A percentile compares a stretch with the other conserved stretches of the same genome.
phyloP scores from a whole-genome alignment of 2,888 invertebrate species.

The Hydroisotoma schaefferi region DNA sequence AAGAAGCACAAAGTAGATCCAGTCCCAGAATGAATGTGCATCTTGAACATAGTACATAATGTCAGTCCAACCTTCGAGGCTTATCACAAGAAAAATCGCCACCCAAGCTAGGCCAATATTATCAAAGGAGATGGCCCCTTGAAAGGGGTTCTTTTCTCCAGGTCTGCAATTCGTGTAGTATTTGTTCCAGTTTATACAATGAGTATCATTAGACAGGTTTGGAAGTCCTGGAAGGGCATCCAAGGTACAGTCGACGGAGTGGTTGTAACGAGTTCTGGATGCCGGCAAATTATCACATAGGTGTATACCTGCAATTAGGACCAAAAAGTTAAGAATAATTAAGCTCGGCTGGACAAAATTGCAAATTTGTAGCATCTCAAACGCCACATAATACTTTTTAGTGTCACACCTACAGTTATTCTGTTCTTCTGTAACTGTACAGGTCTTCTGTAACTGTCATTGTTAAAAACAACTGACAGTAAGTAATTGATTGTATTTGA shows the following conservation, averaged over 20 bases:
- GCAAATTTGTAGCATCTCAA: neutral
- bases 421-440: neutral
- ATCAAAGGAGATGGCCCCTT: constrained; percentile 98
- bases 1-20: constrained; percentile 98
- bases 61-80: constrained; percentile 94
- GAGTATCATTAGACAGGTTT: constrained; percentile 53
- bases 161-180: constrained; percentile 95
- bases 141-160: constrained; percentile 93
- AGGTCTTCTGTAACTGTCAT: neutral
- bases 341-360: neutral
- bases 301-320: constrained; percentile 64
- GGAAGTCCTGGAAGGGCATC: constrained; percentile 59
- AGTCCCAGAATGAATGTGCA: constrained; percentile 99
- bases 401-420: neutral
- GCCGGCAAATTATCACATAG: constrained; percentile 79
- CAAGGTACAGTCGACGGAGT: constrained; percentile 66
- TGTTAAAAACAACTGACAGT: no score
- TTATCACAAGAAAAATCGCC: constrained; percentile 99
- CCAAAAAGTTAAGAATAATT: neutral
- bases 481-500: no score
- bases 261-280: constrained; percentile 64
- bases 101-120: constrained; percentile 98
- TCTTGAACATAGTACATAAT: constrained; percentile 99
- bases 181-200: constrained; percentile 98
- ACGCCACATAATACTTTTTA: neutral